Evolutionary conservation across 2,797 vertebrate genomes (phyloP), one percentile per base, ranked within the genome.

Genomic region (Choloepus didactylus): DNA sequence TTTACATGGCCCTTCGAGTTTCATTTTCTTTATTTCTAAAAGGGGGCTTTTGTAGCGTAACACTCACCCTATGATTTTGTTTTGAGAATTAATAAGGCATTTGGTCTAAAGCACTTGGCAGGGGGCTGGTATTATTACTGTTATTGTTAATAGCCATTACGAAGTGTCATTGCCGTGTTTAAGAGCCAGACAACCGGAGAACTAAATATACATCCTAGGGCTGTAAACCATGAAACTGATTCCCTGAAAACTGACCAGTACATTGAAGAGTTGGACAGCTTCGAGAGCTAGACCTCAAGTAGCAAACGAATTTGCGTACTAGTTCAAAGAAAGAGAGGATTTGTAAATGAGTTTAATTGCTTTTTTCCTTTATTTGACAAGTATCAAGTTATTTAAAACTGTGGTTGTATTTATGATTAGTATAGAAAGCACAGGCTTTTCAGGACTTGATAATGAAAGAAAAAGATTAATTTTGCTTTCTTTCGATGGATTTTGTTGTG

Each of bases 391-490:
- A 23, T 75, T 89, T 69, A n/a, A 41, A 56, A 23, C 18, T 35
- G 54, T 29, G 38, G 49, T 59, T 19, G 3, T 67, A 31, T 46
- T 76, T 70, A 70, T 80, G 62, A 41, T 35, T 70, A 12, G 21
- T 21, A 41, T 7, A 35, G 38, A 72, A 49, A 90, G 18, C n/a
- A 41, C 0, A 12, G 46, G 15, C 35, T 41, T 72, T 75, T 46
- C 44, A 23, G 2, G 29, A 9, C 25, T 79, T 62, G n/a, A 70
- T 85, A 35, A 11, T 46, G 41, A 6, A 89, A 11, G 66, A 12
- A 35, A 76, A 69, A 92, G 9, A 69, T 62, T 38, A 38, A 44
- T 44, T 64, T 93, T 94, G 21, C 46, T 96, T 81, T 23, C 73
- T 90, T 90, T 62, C 66, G 16, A 38, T 76, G n/a, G 62, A 67